Evolutionary conservation across 2,888 invertebrate genomes (phyloP).

Genomic region (Ectemnius lituratus): DNA sequence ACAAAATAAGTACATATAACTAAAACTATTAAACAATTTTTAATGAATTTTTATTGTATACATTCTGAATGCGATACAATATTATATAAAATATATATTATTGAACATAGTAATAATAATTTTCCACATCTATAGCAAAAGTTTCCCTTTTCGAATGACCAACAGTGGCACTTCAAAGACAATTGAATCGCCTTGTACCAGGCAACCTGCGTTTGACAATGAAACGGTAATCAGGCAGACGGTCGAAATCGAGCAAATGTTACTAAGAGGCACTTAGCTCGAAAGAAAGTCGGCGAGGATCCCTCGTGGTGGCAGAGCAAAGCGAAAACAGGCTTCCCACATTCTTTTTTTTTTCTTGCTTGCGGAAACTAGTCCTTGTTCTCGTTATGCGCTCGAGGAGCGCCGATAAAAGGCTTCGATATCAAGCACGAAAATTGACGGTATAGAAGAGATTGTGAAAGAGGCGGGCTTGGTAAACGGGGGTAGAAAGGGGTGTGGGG

Average conservation of each 20-base stretch:
- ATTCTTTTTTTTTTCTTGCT: constrained; percentile 7
- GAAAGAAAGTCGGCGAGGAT: background rate
- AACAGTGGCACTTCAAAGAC: background rate
- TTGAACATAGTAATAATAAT: too few species aligned
- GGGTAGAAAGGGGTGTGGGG: background rate
- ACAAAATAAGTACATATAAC: too few species aligned
- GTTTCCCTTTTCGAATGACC: background rate
- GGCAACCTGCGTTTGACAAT: background rate
- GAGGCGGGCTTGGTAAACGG: too few species aligned
- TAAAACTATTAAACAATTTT: too few species aligned
- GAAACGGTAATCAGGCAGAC: background rate
- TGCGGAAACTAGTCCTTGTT: constrained; percentile 14
- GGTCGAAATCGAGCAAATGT: background rate
- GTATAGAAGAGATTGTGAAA: constrained; percentile 21
- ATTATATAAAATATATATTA: too few species aligned
- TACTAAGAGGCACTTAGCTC: background rate
- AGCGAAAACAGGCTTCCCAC: background rate
- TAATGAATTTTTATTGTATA: too few species aligned
- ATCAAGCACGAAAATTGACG: constrained; percentile 26
- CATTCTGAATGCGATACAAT: too few species aligned
- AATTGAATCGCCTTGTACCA: background rate
- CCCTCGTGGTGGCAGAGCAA: background rate
- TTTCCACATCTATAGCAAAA: too few species aligned
- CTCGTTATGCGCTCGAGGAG: constrained; percentile 43
- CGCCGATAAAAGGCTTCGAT: constrained; percentile 47